Percentiles rank a stretch among this genome's conserved stretches.
phyloP scores from a whole-genome alignment of 1,140 invertebrate species.

The Carposina sasakii region DNA sequence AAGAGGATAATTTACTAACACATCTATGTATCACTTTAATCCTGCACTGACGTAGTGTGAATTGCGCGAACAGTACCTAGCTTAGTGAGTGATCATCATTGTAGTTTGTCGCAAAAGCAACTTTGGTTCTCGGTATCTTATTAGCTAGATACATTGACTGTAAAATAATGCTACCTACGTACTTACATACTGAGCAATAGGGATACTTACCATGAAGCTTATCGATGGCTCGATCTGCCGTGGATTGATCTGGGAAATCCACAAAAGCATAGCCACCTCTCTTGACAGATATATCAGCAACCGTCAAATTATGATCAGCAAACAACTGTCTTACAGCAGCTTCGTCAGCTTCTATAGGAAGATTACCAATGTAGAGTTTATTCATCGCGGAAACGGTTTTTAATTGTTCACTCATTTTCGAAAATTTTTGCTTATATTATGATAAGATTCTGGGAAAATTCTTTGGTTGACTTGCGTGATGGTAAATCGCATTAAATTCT shows the following conservation, averaged over 20 bases:
- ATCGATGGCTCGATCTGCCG: conserved; percentile 87
- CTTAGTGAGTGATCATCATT: too few species aligned
- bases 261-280: conserved; percentile 90
- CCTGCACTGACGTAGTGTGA: too few species aligned
- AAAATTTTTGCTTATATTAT: too few species aligned
- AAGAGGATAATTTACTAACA: too few species aligned
- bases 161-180: neutral
- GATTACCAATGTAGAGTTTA: conserved; percentile 88
- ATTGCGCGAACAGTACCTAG: too few species aligned
- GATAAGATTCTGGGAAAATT: too few species aligned
- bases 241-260: conserved; percentile 87
- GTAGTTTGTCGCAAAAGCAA: too few species aligned
- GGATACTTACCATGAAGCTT: conserved; percentile 69
- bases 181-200: neutral
- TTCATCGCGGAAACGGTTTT: conserved; percentile 76
- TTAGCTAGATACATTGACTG: too few species aligned
- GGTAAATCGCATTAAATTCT: too few species aligned
- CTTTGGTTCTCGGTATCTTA: too few species aligned
- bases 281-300: conserved; percentile 84
- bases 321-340: conserved; percentile 83
- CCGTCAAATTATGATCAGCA: conserved; percentile 82
- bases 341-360: conserved; percentile 84
- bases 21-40: too few species aligned
- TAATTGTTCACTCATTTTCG: conserved; percentile 52
- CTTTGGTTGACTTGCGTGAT: too few species aligned